Conservation (phyloP, 2,888 invertebrate genomes). For the Dicyrtomina minuta region DNA sequence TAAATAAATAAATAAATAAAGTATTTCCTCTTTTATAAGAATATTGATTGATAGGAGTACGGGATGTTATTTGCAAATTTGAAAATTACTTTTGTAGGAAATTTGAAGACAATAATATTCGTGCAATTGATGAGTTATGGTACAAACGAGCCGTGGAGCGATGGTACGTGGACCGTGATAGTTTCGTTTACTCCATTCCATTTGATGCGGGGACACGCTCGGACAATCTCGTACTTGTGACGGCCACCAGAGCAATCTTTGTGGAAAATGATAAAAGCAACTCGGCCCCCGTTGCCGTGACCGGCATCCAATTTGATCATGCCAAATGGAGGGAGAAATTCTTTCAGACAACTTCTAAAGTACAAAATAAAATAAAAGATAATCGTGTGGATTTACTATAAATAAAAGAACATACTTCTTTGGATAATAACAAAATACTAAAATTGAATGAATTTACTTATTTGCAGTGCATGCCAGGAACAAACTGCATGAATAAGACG, state of each 20-base stretch:
- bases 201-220: conserved; percentile 67
- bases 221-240: conserved; percentile 68
- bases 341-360: conserved; percentile 83
- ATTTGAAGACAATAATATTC: conserved; percentile 74
- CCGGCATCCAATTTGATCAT: conserved; percentile 85
- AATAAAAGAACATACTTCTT: no score
- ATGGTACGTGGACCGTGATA: conserved; percentile 79
- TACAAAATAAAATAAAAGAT: no score
- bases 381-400: no score
- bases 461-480: conserved; percentile 55
- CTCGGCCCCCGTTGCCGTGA: conserved; percentile 84
- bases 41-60: no score
- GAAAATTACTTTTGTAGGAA: conserved; percentile 51
- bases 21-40: no score
- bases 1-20: no score
- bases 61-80: conserved; percentile 4
- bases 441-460: no score
- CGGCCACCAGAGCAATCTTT: conserved; percentile 89
- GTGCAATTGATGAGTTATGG: conserved; percentile 85
- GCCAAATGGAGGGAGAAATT: conserved; percentile 80
- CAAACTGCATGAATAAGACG: conserved; percentile 67
- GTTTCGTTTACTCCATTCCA: conserved; percentile 87
- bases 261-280: conserved; percentile 71
- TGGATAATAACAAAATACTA: no score
- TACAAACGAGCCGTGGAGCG: conserved; percentile 89